A percentile compares a stretch with the other conserved stretches of the same genome.
These are phyloP conservation scores for Pycnomerus fuliginosus DNA, from an alignment of 2,888 invertebrate species.

Conservation along the genomic window DNA sequence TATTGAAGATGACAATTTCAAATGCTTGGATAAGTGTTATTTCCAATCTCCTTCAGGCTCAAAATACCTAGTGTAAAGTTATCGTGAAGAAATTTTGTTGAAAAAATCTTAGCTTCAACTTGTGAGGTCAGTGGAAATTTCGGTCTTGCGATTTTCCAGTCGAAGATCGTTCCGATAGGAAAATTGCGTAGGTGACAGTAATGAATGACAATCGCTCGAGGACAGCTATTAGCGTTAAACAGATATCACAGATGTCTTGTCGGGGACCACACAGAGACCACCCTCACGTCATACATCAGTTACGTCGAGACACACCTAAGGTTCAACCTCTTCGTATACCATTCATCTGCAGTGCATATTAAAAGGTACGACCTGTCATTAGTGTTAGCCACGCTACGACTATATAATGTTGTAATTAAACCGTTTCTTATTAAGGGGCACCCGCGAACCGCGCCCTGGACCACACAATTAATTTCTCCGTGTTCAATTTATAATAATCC, in stretches of 20 bases:
- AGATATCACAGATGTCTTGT: slow-evolving; percentile 19
- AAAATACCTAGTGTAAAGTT: no score
- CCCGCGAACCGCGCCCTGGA: slow-evolving; percentile 5
- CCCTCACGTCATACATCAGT: slow-evolving; percentile 20
- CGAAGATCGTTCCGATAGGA: no score
- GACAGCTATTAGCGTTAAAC: slow-evolving; percentile 13
- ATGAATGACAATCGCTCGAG: slow-evolving; percentile 1
- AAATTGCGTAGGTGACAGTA: neutral
- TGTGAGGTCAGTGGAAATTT: no score
- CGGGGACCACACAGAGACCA: slow-evolving; percentile 23
- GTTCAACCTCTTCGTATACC: slow-evolving; percentile 4
- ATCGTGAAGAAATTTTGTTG: no score
- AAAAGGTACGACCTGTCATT: slow-evolving; percentile 21
- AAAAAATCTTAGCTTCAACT: no score
- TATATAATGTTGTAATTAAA: slow-evolving; percentile 20
- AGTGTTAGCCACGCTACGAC: slow-evolving; percentile 20
- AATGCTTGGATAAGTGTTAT: no score
- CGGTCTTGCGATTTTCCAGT: no score
- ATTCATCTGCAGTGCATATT: slow-evolving; percentile 18
- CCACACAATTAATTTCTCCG: no score
- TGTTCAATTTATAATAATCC: no score
- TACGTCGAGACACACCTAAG: slow-evolving; percentile 14
- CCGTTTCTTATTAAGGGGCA: slow-evolving; percentile 12
- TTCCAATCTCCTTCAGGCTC: no score
- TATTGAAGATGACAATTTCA: no score